These are phyloP conservation scores for Linnaemya tessellans DNA, from an alignment of 2,888 invertebrate species.

Conservation along the genomic window DNA sequence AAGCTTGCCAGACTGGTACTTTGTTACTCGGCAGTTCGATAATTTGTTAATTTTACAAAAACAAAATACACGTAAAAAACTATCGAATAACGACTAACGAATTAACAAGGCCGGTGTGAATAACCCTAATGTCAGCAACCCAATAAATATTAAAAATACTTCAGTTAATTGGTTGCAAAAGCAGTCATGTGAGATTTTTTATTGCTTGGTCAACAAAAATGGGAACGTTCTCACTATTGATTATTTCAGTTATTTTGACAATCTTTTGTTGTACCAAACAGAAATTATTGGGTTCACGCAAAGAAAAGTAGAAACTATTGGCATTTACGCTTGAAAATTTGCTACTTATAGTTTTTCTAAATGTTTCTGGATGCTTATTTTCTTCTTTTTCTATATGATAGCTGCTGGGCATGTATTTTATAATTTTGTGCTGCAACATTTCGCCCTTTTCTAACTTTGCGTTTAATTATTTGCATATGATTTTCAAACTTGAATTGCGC, in stretches of 20 bases:
- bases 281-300: constrained; percentile 34
- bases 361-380: neutral
- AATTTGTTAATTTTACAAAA: too few species aligned
- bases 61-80: too few species aligned
- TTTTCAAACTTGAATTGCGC: constrained; percentile 62
- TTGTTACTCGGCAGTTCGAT: too few species aligned
- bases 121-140: too few species aligned
- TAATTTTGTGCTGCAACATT: constrained; percentile 59
- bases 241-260: constrained; percentile 20
- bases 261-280: constrained; percentile 32
- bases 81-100: too few species aligned
- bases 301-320: constrained; percentile 34
- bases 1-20: too few species aligned
- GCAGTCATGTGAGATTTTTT: constrained; percentile 21
- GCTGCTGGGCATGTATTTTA: too few species aligned
- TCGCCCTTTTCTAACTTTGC: neutral
- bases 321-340: constrained; percentile 35
- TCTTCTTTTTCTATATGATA: neutral
- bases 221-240: neutral
- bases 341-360: constrained; percentile 24
- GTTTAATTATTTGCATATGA: constrained; percentile 61
- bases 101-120: too few species aligned
- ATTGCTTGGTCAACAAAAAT: constrained; percentile 13
- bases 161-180: constrained; percentile 53
- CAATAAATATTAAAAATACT: constrained; percentile 11